Evolutionary conservation across 2,888 invertebrate species (phyloP).

Genomic region (Trilocha varians): DNA sequence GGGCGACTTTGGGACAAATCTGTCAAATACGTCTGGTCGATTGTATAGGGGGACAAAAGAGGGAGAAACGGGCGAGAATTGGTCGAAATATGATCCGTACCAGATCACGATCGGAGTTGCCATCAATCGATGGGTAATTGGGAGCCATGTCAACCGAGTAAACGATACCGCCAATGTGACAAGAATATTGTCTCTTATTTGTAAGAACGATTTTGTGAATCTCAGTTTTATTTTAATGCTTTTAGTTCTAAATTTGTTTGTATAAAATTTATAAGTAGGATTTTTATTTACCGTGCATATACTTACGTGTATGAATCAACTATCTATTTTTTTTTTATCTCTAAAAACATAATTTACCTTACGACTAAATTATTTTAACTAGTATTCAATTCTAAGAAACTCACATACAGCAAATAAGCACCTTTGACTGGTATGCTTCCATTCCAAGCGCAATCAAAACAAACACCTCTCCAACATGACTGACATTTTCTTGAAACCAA

Average conservation of each 20-base stretch:
- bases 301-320: no score
- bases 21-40: constrained; percentile 57
- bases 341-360: no score
- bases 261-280: no score
- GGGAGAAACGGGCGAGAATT: constrained; percentile 46
- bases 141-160: constrained; percentile 48
- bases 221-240: no score
- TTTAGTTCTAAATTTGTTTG: no score
- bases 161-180: constrained; percentile 37
- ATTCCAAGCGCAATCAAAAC: no score
- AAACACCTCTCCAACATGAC: constrained; percentile 41
- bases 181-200: constrained; percentile 14
- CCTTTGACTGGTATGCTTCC: no score
- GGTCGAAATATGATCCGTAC: constrained; percentile 61
- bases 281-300: no score
- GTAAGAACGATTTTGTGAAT: constrained; percentile 4
- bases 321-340: no score
- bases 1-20: constrained; percentile 46
- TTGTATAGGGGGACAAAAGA: constrained; percentile 27
- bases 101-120: constrained; percentile 44
- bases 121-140: constrained; percentile 66
- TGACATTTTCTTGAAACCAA: constrained; percentile 38
- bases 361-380: no score
- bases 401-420: no score
- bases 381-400: no score